These are phyloP conservation scores for Spodoptera litura DNA, from an alignment of 1,140 invertebrate species.

Conservation along the genomic window DNA sequence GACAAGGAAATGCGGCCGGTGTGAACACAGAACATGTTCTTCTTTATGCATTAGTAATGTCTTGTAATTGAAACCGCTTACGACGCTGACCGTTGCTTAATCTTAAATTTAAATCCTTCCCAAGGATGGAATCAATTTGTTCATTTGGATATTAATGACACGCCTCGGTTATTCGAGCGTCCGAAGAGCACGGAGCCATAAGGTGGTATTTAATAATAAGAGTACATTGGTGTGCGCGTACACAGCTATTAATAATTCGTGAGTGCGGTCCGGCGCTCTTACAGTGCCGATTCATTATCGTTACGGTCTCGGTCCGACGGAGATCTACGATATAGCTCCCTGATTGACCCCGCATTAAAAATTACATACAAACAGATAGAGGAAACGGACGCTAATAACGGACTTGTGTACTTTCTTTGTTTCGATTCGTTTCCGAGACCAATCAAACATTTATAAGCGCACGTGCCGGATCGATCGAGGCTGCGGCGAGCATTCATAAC, in stretches of 20 bases:
- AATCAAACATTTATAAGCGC: slow-evolving; percentile 77
- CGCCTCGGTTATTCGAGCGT: neutral
- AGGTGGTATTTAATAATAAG: slow-evolving; percentile 56
- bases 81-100: slow-evolving; percentile 65
- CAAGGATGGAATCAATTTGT: slow-evolving; percentile 19
- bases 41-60: slow-evolving; percentile 82
- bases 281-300: slow-evolving; percentile 83
- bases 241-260: slow-evolving; percentile 80
- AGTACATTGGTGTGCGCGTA: slow-evolving; percentile 65
- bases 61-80: slow-evolving; percentile 78
- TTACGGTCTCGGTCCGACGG: slow-evolving; percentile 79
- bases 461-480: slow-evolving; percentile 66
- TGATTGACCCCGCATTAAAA: slow-evolving; percentile 87
- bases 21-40: slow-evolving; percentile 71
- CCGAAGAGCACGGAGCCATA: slow-evolving; percentile 31
- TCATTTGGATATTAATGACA: slow-evolving; percentile 33
- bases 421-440: slow-evolving; percentile 70
- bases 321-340: slow-evolving; percentile 81
- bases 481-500: slow-evolving; percentile 65
- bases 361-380: slow-evolving; percentile 84
- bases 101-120: slow-evolving; percentile 61
- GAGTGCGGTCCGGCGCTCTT: slow-evolving; percentile 77
- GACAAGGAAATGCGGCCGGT: slow-evolving; percentile 73
- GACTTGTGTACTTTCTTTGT: slow-evolving; percentile 75
- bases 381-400: slow-evolving; percentile 77